These are phyloP conservation scores for Hirtodrosophila trivittata DNA, from an alignment of 2,888 invertebrate species.

Conservation along the genomic window DNA sequence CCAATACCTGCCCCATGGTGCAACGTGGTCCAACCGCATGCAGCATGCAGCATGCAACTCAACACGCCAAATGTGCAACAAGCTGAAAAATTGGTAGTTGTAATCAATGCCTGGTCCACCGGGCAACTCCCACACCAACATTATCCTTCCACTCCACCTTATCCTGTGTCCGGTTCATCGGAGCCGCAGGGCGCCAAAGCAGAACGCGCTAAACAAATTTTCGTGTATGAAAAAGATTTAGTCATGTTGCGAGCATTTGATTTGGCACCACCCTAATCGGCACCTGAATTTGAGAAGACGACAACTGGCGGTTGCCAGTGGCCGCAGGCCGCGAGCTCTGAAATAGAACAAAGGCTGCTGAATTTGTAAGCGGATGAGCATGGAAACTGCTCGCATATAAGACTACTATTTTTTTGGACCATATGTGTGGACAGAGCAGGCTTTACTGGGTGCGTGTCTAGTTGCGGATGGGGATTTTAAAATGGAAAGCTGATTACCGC, in stretches of 20 bases:
- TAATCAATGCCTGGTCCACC: conserved; percentile 62
- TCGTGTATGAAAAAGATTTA: conserved; percentile 67
- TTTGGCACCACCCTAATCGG: conserved; percentile 38
- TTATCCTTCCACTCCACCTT: no score
- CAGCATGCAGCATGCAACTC: conserved; percentile 42
- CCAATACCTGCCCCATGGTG: no score
- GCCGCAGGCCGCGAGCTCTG: conserved; percentile 4
- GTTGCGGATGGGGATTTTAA: conserved; percentile 33
- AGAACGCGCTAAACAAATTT: conserved; percentile 64
- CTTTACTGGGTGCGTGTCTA: conserved; percentile 28
- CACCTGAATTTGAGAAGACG: conserved; percentile 11
- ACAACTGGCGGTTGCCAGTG: neutral
- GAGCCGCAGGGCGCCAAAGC: conserved; percentile 40
- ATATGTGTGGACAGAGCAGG: no score
- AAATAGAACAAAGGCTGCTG: conserved; percentile 39
- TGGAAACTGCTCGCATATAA: conserved; percentile 43
- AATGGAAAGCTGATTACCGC: conserved; percentile 60
- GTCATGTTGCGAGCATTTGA: conserved; percentile 70
- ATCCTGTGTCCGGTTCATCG: conserved; percentile 1
- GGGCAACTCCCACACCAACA: conserved; percentile 13
- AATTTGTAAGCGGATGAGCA: conserved; percentile 60
- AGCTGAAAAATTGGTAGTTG: conserved; percentile 69
- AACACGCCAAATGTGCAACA: conserved; percentile 62
- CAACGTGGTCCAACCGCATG: conserved; percentile 1
- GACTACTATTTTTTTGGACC: neutral